Percentiles rank a stretch among this genome's conserved stretches.
Evolutionary conservation across 2,888 invertebrate species (phyloP).

Genomic region (Patella depressa): DNA sequence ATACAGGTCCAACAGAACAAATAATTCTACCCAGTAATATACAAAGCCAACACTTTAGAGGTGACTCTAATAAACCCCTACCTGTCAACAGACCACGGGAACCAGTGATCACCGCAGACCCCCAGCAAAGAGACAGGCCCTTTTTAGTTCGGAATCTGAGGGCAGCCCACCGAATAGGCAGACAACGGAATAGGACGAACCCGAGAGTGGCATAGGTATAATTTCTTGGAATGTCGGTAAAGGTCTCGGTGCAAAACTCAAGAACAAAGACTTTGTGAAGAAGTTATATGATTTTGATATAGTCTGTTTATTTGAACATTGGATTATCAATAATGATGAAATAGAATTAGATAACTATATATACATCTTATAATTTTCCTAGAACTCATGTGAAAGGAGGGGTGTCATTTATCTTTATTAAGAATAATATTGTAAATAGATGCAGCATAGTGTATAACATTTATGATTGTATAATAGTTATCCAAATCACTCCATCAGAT

Average conservation of each 20-base stretch:
- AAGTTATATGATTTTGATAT: not conserved
- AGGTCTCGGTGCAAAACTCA: not conserved
- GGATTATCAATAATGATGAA: not conserved
- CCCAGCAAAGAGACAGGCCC: not conserved
- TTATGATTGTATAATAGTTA: conserved; percentile 6
- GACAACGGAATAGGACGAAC: not conserved
- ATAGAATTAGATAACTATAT: not conserved
- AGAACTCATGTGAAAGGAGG: not conserved
- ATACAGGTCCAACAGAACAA: no score
- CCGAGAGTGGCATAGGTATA: not conserved
- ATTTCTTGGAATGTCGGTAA: not conserved
- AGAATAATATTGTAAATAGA: not conserved
- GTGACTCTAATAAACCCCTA: no score
- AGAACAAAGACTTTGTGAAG: not conserved
- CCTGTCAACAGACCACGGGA: not conserved
- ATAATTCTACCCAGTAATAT: no score
- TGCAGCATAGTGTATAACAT: not conserved
- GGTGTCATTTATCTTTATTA: not conserved
- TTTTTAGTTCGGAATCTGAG: not conserved
- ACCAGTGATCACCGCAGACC: not conserved
- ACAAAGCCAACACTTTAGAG: no score
- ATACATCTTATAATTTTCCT: not conserved
- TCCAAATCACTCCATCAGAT: not conserved
- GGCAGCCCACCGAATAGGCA: not conserved
- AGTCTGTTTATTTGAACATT: not conserved